These are phyloP conservation scores for Diceros bicornis DNA, from an alignment of 2,797 vertebrate genomes.

Conservation along the genomic window DNA sequence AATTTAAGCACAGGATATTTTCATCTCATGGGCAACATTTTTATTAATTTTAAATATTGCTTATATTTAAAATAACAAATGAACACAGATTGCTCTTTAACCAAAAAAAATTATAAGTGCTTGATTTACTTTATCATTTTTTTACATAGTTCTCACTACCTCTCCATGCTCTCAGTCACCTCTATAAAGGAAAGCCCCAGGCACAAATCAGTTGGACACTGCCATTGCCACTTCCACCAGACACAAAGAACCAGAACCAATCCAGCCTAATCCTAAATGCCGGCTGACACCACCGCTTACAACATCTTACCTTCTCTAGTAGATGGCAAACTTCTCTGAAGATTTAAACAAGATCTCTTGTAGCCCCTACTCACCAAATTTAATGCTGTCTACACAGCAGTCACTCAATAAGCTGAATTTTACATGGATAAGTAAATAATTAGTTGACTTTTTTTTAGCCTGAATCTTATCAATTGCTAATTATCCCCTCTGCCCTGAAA, in stretches of 20 bases:
- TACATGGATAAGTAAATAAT: constrained; percentile 44
- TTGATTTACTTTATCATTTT: not conserved
- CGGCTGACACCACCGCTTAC: not conserved
- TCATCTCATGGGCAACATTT: not conserved
- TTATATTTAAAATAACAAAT: constrained; percentile 1
- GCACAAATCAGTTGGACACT: not conserved
- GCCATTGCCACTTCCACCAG: not conserved
- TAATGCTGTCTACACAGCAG: not conserved
- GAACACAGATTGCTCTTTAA: not conserved
- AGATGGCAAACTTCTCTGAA: not conserved
- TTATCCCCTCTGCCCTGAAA: not conserved
- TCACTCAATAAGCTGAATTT: not conserved
- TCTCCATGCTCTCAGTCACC: not conserved
- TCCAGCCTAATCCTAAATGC: not conserved
- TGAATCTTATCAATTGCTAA: constrained; percentile 8
- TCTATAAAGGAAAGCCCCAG: not conserved
- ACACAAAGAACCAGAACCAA: constrained; percentile 12
- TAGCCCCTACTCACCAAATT: not conserved
- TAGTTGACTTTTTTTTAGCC: not conserved
- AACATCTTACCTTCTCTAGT: not conserved
- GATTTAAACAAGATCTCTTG: not conserved
- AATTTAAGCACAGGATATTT: not conserved
- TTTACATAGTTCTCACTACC: not conserved
- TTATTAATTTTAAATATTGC: not conserved
- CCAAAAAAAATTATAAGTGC: not conserved